Conservation (phyloP, 2,888 invertebrate species). For the Helleia helle region DNA sequence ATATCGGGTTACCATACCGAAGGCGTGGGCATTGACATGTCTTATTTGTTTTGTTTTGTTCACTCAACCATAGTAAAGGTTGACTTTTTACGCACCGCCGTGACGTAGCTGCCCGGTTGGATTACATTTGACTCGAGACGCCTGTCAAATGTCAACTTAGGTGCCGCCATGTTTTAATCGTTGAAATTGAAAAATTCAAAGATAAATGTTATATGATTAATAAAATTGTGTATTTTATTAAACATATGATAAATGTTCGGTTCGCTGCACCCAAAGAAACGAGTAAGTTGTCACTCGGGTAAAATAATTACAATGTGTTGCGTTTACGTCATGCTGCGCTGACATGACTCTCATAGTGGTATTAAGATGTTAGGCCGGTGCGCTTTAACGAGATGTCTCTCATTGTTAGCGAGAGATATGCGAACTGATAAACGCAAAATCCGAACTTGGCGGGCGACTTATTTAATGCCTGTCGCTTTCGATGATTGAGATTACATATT, state of each 20-base stretch:
- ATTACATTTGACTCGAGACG: conserved; percentile 50
- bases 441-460: conserved; percentile 47
- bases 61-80: conserved; percentile 60
- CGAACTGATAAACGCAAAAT: conserved; percentile 53
- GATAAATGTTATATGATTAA: background rate
- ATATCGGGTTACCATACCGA: conserved; percentile 67
- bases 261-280: conserved; percentile 29
- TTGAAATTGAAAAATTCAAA: too few species aligned
- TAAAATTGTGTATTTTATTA: conserved; percentile 13
- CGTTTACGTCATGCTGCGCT: conserved; percentile 59
- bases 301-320: conserved; percentile 59
- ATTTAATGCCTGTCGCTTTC: conserved; percentile 67
- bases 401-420: conserved; percentile 51
- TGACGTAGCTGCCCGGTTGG: conserved; percentile 47
- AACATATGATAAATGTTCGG: conserved; percentile 8
- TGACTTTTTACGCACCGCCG: conserved; percentile 65
- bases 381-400: conserved; percentile 44
- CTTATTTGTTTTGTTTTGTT: conserved; percentile 68
- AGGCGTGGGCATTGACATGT: conserved; percentile 74
- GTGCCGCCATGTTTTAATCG: conserved; percentile 1
- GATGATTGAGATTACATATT: conserved; percentile 28
- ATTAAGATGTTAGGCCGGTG: conserved; percentile 55
- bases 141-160: conserved; percentile 49
- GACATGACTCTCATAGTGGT: conserved; percentile 55
- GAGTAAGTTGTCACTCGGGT: conserved; percentile 52